Evolutionary conservation across 2,113 vertebrate species (phyloP).

Genomic region (Spilogale gracilis): DNA sequence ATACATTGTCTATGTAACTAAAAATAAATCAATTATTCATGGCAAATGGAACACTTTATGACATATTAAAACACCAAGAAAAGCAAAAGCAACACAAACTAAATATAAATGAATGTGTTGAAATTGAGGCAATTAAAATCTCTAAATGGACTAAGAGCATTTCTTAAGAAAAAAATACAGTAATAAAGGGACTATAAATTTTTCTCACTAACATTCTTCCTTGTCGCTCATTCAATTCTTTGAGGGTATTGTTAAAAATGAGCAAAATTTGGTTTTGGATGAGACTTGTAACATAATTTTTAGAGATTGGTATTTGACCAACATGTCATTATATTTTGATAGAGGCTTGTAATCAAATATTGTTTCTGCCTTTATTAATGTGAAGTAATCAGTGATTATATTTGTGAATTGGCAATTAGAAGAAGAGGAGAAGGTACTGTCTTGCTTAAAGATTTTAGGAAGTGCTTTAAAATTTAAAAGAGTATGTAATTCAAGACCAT

Average conservation of each 20-base stretch:
- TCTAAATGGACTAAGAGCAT: neutral
- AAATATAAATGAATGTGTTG: neutral
- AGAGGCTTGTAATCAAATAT: neutral
- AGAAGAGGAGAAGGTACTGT: neutral
- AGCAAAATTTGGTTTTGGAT: neutral
- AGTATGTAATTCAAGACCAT: neutral
- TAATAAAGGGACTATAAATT: neutral
- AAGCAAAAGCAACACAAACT: neutral
- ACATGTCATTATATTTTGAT: neutral
- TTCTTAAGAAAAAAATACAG: neutral
- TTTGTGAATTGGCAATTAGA: neutral
- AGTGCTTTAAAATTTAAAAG: neutral
- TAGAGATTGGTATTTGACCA: neutral
- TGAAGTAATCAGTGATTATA: neutral
- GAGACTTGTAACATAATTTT: neutral
- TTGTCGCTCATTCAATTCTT: neutral
- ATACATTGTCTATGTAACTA: neutral
- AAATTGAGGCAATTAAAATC: neutral
- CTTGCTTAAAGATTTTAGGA: neutral
- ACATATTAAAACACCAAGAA: conserved; percentile 70
- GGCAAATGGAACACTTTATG: conserved; percentile 61
- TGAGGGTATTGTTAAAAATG: neutral
- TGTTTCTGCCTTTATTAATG: neutral
- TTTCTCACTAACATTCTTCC: neutral
- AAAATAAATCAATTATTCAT: conserved; percentile 45